phyloP scores from a whole-genome alignment of 2,888 invertebrate genomes.

The Lepidonotus clava region DNA sequence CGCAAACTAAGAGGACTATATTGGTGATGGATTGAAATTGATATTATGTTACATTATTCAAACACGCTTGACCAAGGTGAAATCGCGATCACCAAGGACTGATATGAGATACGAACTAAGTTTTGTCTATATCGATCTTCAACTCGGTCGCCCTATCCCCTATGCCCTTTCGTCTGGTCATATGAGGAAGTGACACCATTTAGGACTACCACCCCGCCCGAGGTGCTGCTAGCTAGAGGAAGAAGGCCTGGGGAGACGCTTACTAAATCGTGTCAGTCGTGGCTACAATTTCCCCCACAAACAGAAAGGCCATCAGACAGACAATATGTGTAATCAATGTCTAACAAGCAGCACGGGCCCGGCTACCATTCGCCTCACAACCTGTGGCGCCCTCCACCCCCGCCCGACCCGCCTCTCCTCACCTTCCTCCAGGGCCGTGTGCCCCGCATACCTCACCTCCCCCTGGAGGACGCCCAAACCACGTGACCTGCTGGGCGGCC shows the following conservation, averaged over 20 bases:
- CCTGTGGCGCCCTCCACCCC: background rate
- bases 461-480: conserved; percentile 12
- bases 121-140: no score
- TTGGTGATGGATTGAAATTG: no score
- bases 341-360: conserved; percentile 8
- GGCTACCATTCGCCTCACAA: conserved; percentile 22
- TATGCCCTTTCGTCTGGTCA: no score
- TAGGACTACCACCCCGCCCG: no score
- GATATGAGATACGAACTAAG: no score
- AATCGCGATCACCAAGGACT: no score
- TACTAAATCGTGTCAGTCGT: background rate
- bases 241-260: background rate
- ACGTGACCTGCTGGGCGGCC: conserved; percentile 14
- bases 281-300: conserved; percentile 28
- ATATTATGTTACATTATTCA: no score
- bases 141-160: no score
- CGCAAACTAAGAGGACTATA: no score
- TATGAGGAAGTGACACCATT: no score
- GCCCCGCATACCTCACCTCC: conserved; percentile 25
- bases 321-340: conserved; percentile 46
- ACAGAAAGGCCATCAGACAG: conserved; percentile 32
- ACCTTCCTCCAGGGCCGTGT: background rate
- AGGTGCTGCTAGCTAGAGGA: no score
- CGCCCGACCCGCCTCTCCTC: background rate
- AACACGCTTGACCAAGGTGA: no score